These are phyloP conservation scores for Oxystoma pomonae DNA, from an alignment of 2,888 invertebrate genomes.

Conservation along the genomic window DNA sequence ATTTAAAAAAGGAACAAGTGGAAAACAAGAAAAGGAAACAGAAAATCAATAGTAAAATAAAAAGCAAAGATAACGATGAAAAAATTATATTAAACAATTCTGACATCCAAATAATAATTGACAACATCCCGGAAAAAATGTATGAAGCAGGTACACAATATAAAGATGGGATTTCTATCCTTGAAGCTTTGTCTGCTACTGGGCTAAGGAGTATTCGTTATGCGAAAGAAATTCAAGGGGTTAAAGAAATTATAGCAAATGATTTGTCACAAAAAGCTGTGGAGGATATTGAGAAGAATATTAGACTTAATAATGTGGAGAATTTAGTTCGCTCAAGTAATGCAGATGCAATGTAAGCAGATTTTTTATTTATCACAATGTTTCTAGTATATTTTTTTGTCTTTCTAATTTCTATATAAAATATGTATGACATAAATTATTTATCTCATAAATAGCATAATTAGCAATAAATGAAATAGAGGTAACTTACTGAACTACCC, in stretches of 20 bases:
- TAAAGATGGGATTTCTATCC: constrained; percentile 61
- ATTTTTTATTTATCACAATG: too few species aligned
- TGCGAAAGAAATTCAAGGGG: constrained; percentile 86
- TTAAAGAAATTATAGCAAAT: constrained; percentile 83
- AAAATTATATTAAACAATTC: constrained; percentile 14
- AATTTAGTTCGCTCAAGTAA: constrained; percentile 70
- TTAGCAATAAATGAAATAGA: too few species aligned
- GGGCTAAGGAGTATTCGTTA: constrained; percentile 94
- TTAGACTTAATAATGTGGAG: constrained; percentile 69
- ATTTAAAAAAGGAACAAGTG: not conserved
- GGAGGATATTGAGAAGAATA: constrained; percentile 78
- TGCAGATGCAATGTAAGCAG: constrained; percentile 81
- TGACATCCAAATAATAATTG: constrained; percentile 14
- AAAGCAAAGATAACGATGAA: constrained; percentile 4
- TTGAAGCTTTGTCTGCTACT: constrained; percentile 95
- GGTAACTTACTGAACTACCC: too few species aligned
- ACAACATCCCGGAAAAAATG: constrained; percentile 8
- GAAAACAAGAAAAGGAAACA: constrained; percentile 1
- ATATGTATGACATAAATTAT: too few species aligned
- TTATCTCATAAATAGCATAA: too few species aligned
- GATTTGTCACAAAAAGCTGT: constrained; percentile 85
- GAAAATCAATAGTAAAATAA: not conserved
- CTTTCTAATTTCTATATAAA: too few species aligned
- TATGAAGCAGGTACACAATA: constrained; percentile 29
- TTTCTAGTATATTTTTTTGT: constrained; percentile 2